Evolutionary conservation across 2,888 invertebrate genomes (phyloP).

Genomic region (Lacanobia oleracea): DNA sequence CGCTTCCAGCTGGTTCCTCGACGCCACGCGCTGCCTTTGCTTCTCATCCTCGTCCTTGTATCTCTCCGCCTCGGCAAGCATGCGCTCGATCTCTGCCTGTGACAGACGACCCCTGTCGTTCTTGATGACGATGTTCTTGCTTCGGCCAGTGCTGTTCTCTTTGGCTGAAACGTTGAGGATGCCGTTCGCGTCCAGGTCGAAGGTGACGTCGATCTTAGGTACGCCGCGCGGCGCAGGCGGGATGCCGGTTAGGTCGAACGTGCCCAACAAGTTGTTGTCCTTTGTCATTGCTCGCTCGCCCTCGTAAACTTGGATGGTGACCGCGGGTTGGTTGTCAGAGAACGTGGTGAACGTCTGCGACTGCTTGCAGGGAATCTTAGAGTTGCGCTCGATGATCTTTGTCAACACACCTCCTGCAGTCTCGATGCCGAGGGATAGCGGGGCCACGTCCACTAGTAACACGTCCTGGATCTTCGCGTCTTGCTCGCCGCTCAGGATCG

Average conservation of each 20-base stretch:
- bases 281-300: not conserved
- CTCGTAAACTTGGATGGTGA: not conserved
- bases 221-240: not conserved
- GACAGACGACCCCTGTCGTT: not conserved
- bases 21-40: not conserved
- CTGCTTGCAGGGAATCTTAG: not conserved
- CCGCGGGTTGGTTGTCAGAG: not conserved
- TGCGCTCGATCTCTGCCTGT: not conserved
- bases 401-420: no score
- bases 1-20: not conserved
- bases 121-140: not conserved
- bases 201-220: not conserved
- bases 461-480: no score
- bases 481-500: no score
- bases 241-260: not conserved
- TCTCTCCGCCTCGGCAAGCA: not conserved
- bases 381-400: not conserved
- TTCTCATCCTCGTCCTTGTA: not conserved
- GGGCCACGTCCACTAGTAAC: no score
- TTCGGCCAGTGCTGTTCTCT: not conserved
- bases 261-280: no score
- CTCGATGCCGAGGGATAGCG: no score
- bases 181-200: not conserved
- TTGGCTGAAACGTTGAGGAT: not conserved
- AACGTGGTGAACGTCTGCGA: not conserved